Conservation (phyloP, 2,113 vertebrate species). For the Dromiciops gliroides region DNA sequence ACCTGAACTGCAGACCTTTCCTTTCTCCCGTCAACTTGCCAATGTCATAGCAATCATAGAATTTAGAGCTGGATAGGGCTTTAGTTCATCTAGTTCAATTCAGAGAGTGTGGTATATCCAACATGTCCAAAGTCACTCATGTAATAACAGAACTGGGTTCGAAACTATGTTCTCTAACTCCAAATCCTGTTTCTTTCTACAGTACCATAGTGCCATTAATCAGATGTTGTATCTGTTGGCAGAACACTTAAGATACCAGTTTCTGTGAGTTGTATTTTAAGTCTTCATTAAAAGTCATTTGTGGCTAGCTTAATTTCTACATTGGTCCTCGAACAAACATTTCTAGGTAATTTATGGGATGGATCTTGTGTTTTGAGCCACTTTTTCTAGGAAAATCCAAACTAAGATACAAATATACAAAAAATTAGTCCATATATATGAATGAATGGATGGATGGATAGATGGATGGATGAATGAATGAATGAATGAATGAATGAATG, state of each 20-base stretch:
- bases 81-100: background rate
- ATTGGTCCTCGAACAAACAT: constrained; percentile 27
- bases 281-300: constrained; percentile 62
- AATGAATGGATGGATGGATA: too few species aligned
- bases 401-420: constrained; percentile 14
- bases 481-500: background rate
- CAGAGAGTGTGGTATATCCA: background rate
- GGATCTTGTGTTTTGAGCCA: constrained; percentile 34
- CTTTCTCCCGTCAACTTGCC: background rate
- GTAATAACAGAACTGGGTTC: background rate
- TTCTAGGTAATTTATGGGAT: constrained; percentile 34
- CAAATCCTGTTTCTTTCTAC: constrained; percentile 55
- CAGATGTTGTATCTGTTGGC: constrained; percentile 55
- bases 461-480: too few species aligned
- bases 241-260: constrained; percentile 38
- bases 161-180: background rate
- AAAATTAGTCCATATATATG: background rate
- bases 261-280: constrained; percentile 44
- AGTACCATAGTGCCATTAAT: background rate
- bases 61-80: background rate
- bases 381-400: constrained; percentile 4
- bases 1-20: background rate
- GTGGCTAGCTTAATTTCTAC: constrained; percentile 58
- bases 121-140: background rate
- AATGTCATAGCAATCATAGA: background rate